These are phyloP conservation scores for Hipparchia semele DNA, from an alignment of 2,888 invertebrate species.

Conservation along the genomic window DNA sequence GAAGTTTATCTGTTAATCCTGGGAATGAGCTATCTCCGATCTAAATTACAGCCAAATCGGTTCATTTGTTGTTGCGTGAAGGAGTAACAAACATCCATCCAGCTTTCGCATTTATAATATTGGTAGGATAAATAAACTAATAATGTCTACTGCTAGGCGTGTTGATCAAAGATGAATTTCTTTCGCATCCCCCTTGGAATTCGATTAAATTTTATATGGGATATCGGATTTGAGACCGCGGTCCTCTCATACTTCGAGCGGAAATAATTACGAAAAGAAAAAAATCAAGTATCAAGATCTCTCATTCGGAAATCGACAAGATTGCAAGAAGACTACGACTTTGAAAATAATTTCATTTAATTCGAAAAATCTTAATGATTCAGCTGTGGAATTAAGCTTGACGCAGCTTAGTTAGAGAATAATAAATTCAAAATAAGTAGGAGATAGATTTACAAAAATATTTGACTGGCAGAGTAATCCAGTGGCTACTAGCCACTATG, in stretches of 20 bases:
- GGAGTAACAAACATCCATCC: no score
- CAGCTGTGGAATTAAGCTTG: background rate
- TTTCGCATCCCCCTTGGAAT: slow-evolving; percentile 28
- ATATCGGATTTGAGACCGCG: slow-evolving; percentile 17
- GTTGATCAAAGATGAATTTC: background rate
- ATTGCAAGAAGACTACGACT: background rate
- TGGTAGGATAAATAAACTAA: background rate
- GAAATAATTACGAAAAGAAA: background rate
- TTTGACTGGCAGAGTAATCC: no score
- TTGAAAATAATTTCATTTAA: no score
- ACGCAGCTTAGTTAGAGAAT: background rate
- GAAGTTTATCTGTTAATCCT: no score
- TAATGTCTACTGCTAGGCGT: background rate
- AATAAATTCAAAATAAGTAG: no score
- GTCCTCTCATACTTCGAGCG: background rate
- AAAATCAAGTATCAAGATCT: background rate
- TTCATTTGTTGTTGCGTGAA: no score
- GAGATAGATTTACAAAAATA: no score
- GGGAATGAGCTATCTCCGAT: no score
- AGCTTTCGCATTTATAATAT: no score
- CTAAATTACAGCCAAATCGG: no score
- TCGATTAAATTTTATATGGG: slow-evolving; percentile 34
- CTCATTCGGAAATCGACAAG: background rate
- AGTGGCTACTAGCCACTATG: no score
- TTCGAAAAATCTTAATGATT: background rate